Base-by-base conservation (phyloP, 2,797 vertebrate genomes). In the Pantherophis alleghaniensis region DNA sequence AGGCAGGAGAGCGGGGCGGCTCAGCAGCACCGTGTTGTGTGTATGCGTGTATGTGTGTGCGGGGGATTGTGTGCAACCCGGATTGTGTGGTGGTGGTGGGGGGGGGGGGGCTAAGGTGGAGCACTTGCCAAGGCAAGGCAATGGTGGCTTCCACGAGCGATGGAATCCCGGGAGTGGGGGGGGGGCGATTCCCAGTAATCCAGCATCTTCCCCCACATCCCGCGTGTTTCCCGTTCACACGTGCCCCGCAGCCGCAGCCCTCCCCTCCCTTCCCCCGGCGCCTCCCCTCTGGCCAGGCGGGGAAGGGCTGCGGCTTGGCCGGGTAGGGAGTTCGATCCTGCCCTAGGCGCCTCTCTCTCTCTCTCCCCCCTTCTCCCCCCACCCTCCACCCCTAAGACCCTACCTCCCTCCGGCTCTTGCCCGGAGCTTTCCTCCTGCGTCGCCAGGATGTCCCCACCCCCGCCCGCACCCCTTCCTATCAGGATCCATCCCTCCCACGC, bases 381-480 rank as follows among this genome's bases (percentile, higher is more conserved):
- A 3, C 47, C 47, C 47, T 5, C 6, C 16, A 4, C 56, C 18
- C 57, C 56, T 12, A 55, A 6, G 59, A 7, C 13, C 28, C 28
- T 69, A 13, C 63, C 14, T 74, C n/a, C 66, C 66, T 37, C 14
- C n/a, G n/a, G 14, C 32, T 74, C 69, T 37, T 9, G n/a, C 69
- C 32, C 32, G 69, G 32, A 20, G 69, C 32, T 16, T 32, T 32
- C 6, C 66, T 32, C 66, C n/a, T 79, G 69, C 69, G 69, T 42
- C 32, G 69, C 32, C 16, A 63, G 92, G 88, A 47, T 90, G 59
- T 57, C 60, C 60, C 79, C 90, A 69, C 79, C 79, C 59, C 18
- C 86, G 24, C 32, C 32, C 88, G 47, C 88, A 63, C 57, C 88
- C 37, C 89, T 93, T 57, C 92, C 92, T 87, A 87, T 90, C 92